Evolutionary conservation across 2,888 invertebrate genomes (phyloP).

Genomic region (Hydrotaea diabolus): DNA sequence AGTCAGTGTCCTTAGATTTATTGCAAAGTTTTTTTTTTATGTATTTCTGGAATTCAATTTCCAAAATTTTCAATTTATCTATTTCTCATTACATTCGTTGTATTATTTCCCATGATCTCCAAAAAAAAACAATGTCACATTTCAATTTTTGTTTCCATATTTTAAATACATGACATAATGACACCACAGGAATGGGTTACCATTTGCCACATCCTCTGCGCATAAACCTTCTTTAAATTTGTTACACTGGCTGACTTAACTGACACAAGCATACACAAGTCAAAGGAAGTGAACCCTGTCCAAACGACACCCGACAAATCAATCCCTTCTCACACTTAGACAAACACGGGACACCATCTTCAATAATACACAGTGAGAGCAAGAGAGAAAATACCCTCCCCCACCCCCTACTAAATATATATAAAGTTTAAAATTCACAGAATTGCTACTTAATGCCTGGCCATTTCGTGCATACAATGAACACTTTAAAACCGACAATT

Average conservation of each 20-base stretch:
- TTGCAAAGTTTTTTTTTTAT: too few species aligned
- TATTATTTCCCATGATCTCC: not conserved
- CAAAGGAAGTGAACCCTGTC: not conserved
- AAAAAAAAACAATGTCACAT: not conserved
- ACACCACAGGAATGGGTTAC: too few species aligned
- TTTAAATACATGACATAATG: not conserved
- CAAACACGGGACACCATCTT: not conserved
- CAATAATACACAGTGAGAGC: not conserved
- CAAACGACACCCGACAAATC: not conserved
- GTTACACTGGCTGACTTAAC: too few species aligned
- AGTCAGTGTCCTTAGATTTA: too few species aligned
- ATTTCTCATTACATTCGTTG: not conserved
- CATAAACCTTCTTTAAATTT: too few species aligned
- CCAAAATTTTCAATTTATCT: too few species aligned
- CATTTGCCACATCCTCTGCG: too few species aligned
- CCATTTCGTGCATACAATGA: not conserved
- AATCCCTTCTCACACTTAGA: not conserved
- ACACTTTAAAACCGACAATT: not conserved
- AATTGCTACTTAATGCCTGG: conserved; percentile 7
- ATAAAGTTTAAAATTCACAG: conserved; percentile 3
- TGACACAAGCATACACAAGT: too few species aligned
- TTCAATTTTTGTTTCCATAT: not conserved
- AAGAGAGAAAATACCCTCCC: not conserved
- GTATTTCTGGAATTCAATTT: too few species aligned
- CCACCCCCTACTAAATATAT: too few species aligned